Evolutionary conservation across 2,888 invertebrate species (phyloP).

Genomic region (Stictocephala bisonia): DNA sequence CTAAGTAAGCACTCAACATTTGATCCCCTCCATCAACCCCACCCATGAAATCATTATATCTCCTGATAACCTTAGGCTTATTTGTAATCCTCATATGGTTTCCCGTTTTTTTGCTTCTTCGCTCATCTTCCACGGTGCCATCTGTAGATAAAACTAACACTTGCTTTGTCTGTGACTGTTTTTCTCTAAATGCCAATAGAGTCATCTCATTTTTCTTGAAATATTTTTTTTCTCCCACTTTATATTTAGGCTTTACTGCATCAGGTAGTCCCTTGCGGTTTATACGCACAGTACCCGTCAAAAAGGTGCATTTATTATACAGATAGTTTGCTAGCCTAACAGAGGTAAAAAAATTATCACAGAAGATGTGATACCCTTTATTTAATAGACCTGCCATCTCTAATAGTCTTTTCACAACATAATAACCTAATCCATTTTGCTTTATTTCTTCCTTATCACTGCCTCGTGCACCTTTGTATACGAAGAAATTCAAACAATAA

Average conservation of each 20-base stretch:
- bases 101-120: not conserved
- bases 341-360: slow-evolving; percentile 14
- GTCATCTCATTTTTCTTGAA: slow-evolving; percentile 18
- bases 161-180: not conserved
- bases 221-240: slow-evolving; percentile 26
- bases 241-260: not conserved
- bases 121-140: not conserved
- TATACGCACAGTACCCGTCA: slow-evolving; percentile 9
- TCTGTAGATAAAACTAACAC: slow-evolving; percentile 23
- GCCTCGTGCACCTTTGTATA: slow-evolving; percentile 16
- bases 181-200: slow-evolving; percentile 19
- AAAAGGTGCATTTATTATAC: slow-evolving; percentile 5
- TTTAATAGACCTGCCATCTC: slow-evolving; percentile 8
- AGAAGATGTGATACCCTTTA: not conserved
- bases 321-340: not conserved
- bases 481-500: slow-evolving; percentile 26
- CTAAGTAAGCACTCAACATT: not conserved
- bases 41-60: not conserved
- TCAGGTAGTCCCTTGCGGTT: slow-evolving; percentile 25
- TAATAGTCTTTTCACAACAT: slow-evolving; percentile 13
- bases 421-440: slow-evolving; percentile 11
- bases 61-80: not conserved
- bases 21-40: not conserved
- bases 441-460: not conserved
- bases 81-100: not conserved